phyloP scores from a whole-genome alignment of 2,797 vertebrate genomes.

The Ispidina lecontei region DNA sequence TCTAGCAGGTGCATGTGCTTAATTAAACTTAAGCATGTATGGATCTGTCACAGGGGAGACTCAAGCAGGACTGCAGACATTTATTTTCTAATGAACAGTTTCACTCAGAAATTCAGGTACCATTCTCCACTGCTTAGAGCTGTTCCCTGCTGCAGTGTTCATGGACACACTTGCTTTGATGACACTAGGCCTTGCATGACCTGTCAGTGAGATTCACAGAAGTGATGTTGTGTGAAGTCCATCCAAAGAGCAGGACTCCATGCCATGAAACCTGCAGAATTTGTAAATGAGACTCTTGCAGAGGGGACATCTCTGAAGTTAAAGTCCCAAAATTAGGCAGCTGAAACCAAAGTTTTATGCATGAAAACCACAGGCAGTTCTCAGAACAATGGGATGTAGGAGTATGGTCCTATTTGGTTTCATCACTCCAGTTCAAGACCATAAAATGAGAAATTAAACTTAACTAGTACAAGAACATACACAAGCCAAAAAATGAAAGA shows the following conservation, averaged over 20 bases:
- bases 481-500: neutral
- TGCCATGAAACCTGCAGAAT: neutral
- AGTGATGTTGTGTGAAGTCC: neutral
- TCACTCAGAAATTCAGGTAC: neutral
- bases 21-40: neutral
- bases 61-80: neutral
- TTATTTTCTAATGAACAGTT: neutral
- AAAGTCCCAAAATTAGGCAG: neutral
- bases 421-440: neutral
- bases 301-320: neutral
- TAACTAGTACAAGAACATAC: neutral
- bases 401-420: neutral
- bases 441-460: slow-evolving; percentile 22
- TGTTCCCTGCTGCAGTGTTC: neutral
- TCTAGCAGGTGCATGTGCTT: neutral
- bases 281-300: neutral
- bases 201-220: neutral
- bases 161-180: neutral
- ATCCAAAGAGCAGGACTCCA: neutral
- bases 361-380: neutral
- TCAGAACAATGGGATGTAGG: neutral
- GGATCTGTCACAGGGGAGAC: neutral
- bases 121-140: neutral
- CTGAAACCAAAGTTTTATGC: neutral
- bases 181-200: neutral